Conservation (phyloP, 2,888 invertebrate genomes). For the Sphaeridia pumilis region DNA sequence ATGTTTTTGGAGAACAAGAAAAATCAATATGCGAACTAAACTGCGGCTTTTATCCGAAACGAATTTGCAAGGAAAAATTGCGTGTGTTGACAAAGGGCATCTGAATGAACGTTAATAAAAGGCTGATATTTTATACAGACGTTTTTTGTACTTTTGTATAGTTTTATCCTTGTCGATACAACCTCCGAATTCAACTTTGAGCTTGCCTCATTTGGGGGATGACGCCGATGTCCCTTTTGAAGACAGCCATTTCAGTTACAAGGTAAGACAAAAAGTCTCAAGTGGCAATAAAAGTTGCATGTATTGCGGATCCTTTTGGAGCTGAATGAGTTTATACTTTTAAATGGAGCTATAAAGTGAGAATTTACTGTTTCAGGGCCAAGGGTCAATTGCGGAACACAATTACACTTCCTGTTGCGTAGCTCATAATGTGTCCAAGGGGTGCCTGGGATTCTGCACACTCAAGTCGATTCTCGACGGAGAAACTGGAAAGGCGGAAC, state of each 20-base stretch:
- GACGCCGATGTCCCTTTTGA: constrained; percentile 21
- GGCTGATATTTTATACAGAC: too few relatives aligned
- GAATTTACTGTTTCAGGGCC: constrained; percentile 16
- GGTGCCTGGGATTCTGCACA: constrained; percentile 70
- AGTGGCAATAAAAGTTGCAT: not conserved
- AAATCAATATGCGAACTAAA: too few relatives aligned
- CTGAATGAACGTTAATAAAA: too few relatives aligned
- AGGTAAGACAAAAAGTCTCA: constrained; percentile 15
- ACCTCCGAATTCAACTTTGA: constrained; percentile 45
- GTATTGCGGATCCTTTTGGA: too few relatives aligned
- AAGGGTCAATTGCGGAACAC: constrained; percentile 43
- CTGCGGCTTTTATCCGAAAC: too few relatives aligned
- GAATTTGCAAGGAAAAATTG: too few relatives aligned
- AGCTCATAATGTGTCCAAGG: constrained; percentile 53
- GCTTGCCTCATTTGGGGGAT: constrained; percentile 11
- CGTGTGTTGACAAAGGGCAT: too few relatives aligned
- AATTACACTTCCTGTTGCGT: constrained; percentile 73
- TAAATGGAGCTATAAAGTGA: constrained; percentile 3
- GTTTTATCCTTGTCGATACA: constrained; percentile 53
- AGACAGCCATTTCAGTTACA: constrained; percentile 24
- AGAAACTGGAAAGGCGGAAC: constrained; percentile 64
- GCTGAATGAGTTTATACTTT: too few relatives aligned
- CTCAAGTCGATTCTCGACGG: constrained; percentile 64
- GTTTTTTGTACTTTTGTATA: constrained; percentile 38
- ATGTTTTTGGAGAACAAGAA: too few relatives aligned